Percentiles rank a stretch among this genome's conserved stretches.
phyloP scores from a whole-genome alignment of 2,113 vertebrate species.

The Symphodus melops region DNA sequence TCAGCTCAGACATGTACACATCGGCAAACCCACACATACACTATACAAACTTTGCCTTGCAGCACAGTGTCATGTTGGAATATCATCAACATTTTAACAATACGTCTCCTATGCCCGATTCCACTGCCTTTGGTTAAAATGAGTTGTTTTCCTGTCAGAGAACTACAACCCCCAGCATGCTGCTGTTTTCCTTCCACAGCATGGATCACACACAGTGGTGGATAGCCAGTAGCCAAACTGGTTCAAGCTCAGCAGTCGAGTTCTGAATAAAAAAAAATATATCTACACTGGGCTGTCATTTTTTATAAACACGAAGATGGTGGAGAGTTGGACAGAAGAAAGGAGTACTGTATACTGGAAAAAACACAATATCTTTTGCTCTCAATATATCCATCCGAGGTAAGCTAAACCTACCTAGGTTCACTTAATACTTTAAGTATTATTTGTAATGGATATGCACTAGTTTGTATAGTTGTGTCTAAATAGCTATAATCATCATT shows the following conservation, averaged over 20 bases:
- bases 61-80: conserved; percentile 53
- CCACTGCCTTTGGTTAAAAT: conserved; percentile 57
- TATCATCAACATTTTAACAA: conserved; percentile 60
- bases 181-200: conserved; percentile 37
- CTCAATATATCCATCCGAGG: neutral
- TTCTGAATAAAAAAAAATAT: neutral
- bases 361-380: neutral
- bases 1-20: conserved; percentile 43
- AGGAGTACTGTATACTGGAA: neutral
- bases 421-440: neutral
- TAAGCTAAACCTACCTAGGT: neutral
- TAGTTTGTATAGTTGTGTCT: neutral
- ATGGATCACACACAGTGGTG: conserved; percentile 43
- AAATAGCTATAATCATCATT: neutral
- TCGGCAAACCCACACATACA: conserved; percentile 24
- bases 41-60: conserved; percentile 56
- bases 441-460: neutral
- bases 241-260: conserved; percentile 40
- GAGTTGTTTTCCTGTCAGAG: conserved; percentile 51
- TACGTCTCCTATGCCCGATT: conserved; percentile 30
- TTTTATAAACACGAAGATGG: conserved; percentile 1
- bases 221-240: conserved; percentile 54
- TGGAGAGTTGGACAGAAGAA: neutral
- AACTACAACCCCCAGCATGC: conserved; percentile 60
- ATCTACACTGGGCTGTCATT: conserved; percentile 17